phyloP scores from a whole-genome alignment of 2,797 vertebrate genomes.

The Crocodylus rhombifer region DNA sequence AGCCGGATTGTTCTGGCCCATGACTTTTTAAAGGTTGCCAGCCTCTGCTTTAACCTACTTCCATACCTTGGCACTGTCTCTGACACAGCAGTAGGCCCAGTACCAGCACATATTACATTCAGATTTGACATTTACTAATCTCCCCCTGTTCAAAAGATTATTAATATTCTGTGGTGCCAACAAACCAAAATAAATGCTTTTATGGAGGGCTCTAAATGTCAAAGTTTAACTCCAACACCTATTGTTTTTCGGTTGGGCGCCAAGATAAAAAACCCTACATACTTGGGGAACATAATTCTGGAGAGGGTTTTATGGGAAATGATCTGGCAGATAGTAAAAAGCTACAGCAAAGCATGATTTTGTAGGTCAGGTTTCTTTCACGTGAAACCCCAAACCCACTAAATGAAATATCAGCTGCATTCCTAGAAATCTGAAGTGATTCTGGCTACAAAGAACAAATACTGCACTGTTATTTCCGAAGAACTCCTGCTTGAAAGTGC shows the following conservation, averaged over 20 bases:
- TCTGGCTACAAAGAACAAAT: conserved; percentile 55
- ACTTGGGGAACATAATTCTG: conserved; percentile 42
- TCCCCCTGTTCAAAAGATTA: not conserved
- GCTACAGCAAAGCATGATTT: conserved; percentile 52
- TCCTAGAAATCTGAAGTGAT: conserved; percentile 61
- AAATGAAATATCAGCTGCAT: conserved; percentile 64
- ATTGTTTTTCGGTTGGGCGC: conserved; percentile 21
- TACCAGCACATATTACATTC: not conserved
- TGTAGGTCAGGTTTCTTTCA: conserved; percentile 56
- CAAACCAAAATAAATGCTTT: conserved; percentile 11
- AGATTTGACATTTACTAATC: conserved; percentile 10
- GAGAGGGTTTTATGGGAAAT: conserved; percentile 20
- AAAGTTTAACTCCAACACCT: not conserved
- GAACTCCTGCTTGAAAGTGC: conserved; percentile 29
- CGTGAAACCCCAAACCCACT: conserved; percentile 13
- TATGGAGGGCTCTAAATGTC: not conserved
- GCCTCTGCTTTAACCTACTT: not conserved
- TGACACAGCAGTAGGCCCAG: not conserved
- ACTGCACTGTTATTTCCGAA: conserved; percentile 52
- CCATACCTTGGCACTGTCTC: not conserved
- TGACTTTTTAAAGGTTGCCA: too few species aligned
- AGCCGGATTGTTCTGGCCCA: too few species aligned
- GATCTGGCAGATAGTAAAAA: conserved; percentile 50
- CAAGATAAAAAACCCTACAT: conserved; percentile 21
- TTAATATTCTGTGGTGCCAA: not conserved